phyloP scores from a whole-genome alignment of 2,113 vertebrate species.

The Pedetes capensis region DNA sequence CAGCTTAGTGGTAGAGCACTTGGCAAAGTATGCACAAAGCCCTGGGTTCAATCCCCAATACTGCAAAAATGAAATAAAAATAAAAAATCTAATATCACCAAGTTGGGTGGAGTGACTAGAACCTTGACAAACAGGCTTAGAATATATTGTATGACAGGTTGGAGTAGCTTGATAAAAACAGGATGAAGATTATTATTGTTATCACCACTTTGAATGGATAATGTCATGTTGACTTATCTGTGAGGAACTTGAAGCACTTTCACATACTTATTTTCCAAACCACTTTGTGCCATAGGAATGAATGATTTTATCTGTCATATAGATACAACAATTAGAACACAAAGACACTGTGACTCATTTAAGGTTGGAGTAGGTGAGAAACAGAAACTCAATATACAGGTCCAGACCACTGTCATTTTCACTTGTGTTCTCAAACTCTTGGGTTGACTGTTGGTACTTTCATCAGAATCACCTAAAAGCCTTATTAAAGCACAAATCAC shows the following conservation, averaged over 20 bases:
- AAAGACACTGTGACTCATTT: conserved; percentile 35
- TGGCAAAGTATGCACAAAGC: too few species aligned
- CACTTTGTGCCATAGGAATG: not conserved
- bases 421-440: not conserved
- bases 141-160: conserved; percentile 44
- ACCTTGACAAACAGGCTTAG: conserved; percentile 55
- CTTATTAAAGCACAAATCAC: not conserved
- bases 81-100: not conserved
- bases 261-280: conserved; percentile 35
- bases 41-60: too few species aligned
- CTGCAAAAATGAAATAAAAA: too few species aligned
- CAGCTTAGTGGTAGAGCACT: too few species aligned
- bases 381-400: not conserved
- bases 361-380: not conserved
- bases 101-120: not conserved
- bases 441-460: not conserved
- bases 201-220: not conserved
- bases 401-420: not conserved
- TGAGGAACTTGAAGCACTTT: conserved; percentile 35
- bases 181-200: not conserved
- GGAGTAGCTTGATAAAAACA: conserved; percentile 21
- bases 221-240: not conserved
- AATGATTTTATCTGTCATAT: conserved; percentile 22
- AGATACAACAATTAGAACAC: conserved; percentile 8
- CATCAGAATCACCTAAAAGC: not conserved